Evolutionary conservation across 2,888 invertebrate genomes (phyloP).

Genomic region (Rosalia funebris): DNA sequence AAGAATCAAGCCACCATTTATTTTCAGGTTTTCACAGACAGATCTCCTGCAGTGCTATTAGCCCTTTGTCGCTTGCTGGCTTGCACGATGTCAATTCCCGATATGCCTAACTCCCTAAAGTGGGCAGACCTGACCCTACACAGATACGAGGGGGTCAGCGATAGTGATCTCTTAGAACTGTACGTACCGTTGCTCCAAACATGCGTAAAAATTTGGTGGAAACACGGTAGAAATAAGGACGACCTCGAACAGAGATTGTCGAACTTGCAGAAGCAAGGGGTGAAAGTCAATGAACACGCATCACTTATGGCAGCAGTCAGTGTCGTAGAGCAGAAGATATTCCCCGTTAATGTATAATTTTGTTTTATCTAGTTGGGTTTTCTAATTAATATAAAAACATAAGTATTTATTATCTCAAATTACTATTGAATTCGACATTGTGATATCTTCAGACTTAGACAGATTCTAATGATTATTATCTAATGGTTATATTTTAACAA

Average conservation of each 20-base stretch:
- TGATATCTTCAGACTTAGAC: no score
- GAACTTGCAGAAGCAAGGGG: constrained; percentile 73
- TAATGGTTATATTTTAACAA: no score
- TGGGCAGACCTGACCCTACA: constrained; percentile 78
- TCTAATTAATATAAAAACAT: no score
- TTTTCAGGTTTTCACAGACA: constrained; percentile 71
- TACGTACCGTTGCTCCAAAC: constrained; percentile 76
- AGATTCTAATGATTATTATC: no score
- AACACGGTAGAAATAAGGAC: constrained; percentile 71
- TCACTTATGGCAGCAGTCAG: constrained; percentile 75
- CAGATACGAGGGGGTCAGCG: constrained; percentile 76
- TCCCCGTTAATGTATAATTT: background rate
- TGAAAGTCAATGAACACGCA: constrained; percentile 71
- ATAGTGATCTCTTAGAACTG: constrained; percentile 74
- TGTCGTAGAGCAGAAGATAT: constrained; percentile 62
- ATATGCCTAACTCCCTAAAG: constrained; percentile 70
- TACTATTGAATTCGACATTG: no score
- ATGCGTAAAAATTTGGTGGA: constrained; percentile 74
- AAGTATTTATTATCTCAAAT: no score
- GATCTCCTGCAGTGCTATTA: constrained; percentile 74
- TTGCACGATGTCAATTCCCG: constrained; percentile 65
- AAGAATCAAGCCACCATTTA: no score
- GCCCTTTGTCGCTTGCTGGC: constrained; percentile 77
- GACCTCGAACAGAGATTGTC: constrained; percentile 71
- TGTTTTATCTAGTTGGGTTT: no score